Evolutionary conservation across 2,888 invertebrate genomes (phyloP).

Genomic region (Barypeithes pellucidus): DNA sequence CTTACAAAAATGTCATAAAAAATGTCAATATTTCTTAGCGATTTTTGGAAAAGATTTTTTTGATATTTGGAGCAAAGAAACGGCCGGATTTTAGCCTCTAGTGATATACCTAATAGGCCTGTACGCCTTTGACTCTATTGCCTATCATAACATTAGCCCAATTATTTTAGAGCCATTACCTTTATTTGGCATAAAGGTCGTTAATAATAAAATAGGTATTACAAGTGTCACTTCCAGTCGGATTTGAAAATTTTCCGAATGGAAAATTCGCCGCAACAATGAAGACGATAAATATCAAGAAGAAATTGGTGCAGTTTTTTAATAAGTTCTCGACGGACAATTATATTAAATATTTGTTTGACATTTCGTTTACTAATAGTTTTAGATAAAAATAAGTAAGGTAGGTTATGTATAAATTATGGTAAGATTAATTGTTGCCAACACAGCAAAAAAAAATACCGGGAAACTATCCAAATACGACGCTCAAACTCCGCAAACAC

Average conservation of each 20-base stretch:
- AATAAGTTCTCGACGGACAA: slow-evolving; percentile 40
- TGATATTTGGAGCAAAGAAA: no score
- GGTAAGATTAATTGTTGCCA: no score
- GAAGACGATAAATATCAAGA: slow-evolving; percentile 43
- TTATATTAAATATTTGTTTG: slow-evolving; percentile 49
- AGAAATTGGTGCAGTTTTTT: slow-evolving; percentile 35
- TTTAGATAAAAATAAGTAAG: not conserved
- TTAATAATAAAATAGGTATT: slow-evolving; percentile 6
- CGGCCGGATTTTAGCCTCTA: no score
- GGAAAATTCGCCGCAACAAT: slow-evolving; percentile 21
- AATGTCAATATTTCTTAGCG: no score
- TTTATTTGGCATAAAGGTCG: slow-evolving; percentile 26
- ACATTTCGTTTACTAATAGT: slow-evolving; percentile 43
- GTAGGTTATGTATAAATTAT: no score
- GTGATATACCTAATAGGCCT: no score
- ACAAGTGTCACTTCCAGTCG: slow-evolving; percentile 17
- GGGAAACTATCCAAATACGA: no score
- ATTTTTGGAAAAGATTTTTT: no score
- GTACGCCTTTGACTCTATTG: slow-evolving; percentile 1
- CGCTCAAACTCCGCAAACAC: no score
- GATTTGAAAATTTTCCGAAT: slow-evolving; percentile 1
- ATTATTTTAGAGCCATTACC: slow-evolving; percentile 8
- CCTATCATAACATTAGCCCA: not conserved
- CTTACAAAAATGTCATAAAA: no score
- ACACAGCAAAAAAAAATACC: no score